Percentiles rank a stretch among this genome's conserved stretches.
Evolutionary conservation across 2,797 vertebrate species (phyloP).

Genomic region (Tangara arthus): DNA sequence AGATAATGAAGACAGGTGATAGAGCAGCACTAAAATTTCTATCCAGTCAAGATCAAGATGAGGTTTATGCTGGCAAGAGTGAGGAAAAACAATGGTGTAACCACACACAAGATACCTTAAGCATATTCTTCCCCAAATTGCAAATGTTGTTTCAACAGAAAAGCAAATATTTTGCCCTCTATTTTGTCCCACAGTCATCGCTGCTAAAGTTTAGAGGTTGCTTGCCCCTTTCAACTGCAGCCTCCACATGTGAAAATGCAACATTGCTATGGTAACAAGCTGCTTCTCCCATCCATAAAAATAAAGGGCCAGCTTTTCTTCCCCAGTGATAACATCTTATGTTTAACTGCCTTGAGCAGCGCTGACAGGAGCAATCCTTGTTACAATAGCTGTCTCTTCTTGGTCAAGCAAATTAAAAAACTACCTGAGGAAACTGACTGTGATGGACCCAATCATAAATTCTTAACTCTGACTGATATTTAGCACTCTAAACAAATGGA

Average conservation of each 20-base stretch:
- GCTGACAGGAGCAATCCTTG: constrained; percentile 17
- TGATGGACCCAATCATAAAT: neutral
- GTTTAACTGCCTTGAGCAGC: constrained; percentile 21
- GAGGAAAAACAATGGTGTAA: neutral
- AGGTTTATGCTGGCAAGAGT: neutral
- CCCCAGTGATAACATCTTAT: constrained; percentile 33
- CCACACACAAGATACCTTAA: accelerated
- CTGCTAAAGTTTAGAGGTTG: constrained; percentile 36
- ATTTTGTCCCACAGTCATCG: neutral
- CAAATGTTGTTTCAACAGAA: neutral
- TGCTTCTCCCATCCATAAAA: constrained; percentile 25
- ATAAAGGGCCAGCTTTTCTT: constrained; percentile 28
- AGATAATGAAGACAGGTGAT: neutral
- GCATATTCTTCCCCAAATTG: neutral
- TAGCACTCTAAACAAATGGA: neutral
- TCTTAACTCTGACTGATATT: neutral
- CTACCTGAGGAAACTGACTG: neutral
- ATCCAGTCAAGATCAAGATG: neutral
- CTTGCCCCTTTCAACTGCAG: constrained; percentile 6
- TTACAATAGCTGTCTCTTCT: neutral
- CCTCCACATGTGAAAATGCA: neutral
- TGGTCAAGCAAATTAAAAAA: constrained; percentile 37
- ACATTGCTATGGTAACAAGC: constrained; percentile 24
- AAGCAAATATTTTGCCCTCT: neutral
- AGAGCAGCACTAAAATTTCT: neutral